Evolutionary conservation across 1,140 invertebrate genomes (phyloP), one percentile per base, ranked within the genome.

Genomic region (Neuroterus valhalla): DNA sequence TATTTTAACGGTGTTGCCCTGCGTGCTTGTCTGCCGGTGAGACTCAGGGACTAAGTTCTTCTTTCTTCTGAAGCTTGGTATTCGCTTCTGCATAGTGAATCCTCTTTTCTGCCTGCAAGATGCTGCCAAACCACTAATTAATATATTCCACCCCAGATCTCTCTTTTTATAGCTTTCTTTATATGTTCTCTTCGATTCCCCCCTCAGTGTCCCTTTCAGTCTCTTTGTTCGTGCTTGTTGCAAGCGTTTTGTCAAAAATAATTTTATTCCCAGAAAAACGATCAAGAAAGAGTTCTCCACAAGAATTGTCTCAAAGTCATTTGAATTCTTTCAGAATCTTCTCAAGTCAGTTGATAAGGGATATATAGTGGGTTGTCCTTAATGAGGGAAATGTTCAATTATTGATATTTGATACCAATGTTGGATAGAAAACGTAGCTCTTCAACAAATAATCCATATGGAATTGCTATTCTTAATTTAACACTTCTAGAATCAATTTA

Each of bases 1-100:
- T 55, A 74, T 78, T 71, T 77, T 82, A 82, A 82, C 50, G 50
- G 50, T 55, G 50, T 77, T 68, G 73, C 70, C 67, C 76, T 52
- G 80, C 75, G 68, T 78, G 74, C 71, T 71, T 66, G 62, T 38
- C 70, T 66, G 73, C 72, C 23, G 52, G 44, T 70, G 72, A 50
- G 43, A 10, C 43, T 21, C 38, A 10, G 44, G 15, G 44, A 45
- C 44, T 14, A 21, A 73, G 78, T 74, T 66, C 68, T 67, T 52
- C 19, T 45, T 70, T 72, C 46, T 50, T 68, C 42, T 50, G 15
- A 31, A 55, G 42, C 62, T 72, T 23, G 46, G 67, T 46, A 76
- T 69, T 74, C 66, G n/a, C 68, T 62, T 62, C 31, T 38, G 55
- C 55, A 62, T 62, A 23, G 55, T 62, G 55, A 62, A 62, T 62